Evolutionary conservation across 2,113 vertebrate species (phyloP), one percentile per base, ranked within the genome.

Genomic region (Rhea pennata): DNA sequence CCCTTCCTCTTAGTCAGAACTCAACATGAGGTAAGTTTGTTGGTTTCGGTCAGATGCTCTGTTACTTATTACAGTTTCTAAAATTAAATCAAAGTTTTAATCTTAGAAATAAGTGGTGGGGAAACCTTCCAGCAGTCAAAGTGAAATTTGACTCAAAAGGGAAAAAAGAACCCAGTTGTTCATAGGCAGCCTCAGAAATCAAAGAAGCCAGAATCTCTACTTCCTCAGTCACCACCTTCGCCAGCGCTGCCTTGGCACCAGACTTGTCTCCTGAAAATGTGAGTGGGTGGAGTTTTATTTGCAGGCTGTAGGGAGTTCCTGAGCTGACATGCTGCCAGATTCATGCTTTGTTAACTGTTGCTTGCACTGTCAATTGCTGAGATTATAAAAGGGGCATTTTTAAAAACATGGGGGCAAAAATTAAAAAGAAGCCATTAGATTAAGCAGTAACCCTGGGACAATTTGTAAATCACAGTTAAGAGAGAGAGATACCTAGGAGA

Each of bases 251-350:
- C 84, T 91, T 96, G 91, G 94, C 93, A 96, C 69, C 44, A 59
- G 51, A 44, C 64, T 92, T 36, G 48, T 54, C 81, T 90, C 67
- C 80, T 59, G 88, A 90, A 92, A 90, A 93, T 83, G 50, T 27
- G 59, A 90, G 86, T 77, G 88, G 86, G 92, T 92, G 95, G 91
- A 95, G 92, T 3, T 70, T 67, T 86, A 54, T 87, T 93, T 93
- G 74, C 90, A 89, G 93, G 87, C 87, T 95, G 89, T 46, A 92
- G 81, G 90, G 93, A 96, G 94, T 83, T 95, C 88, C 93, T 92
- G 83, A 78, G 78, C 79, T 94, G 77, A 90, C 78, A 80, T 0
- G 0, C 48, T 74, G 87, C 91, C 90, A 91, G 84, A 12, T 80
- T 88, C 1, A 0, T 77, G 65, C 78, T 91, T 87, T 42, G 76